phyloP scores from a whole-genome alignment of 2,888 invertebrate species.

The Seira musarum region DNA sequence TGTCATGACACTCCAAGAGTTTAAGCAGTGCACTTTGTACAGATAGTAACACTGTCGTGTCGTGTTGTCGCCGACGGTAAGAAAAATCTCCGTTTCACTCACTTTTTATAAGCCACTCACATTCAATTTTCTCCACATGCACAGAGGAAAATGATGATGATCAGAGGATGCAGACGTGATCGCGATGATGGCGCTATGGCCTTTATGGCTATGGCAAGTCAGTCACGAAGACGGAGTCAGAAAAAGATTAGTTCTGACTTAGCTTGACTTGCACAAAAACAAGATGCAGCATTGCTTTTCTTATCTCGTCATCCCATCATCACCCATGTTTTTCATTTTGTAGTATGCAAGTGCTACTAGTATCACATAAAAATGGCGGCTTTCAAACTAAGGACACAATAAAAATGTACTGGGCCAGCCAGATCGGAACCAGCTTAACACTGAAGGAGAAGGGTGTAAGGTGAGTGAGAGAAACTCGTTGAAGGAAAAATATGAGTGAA shows the following conservation, averaged over 20 bases:
- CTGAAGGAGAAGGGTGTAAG: slow-evolving; percentile 46
- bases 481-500: slow-evolving; percentile 32
- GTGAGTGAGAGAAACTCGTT: slow-evolving; percentile 31
- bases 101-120: background rate
- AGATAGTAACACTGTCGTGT: background rate
- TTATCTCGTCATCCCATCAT: slow-evolving; percentile 1
- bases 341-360: background rate
- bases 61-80: background rate
- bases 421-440: slow-evolving; percentile 47
- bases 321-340: background rate
- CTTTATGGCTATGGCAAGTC: slow-evolving; percentile 22
- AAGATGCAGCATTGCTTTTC: slow-evolving; percentile 6
- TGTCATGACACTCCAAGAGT: background rate
- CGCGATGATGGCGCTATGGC: background rate
- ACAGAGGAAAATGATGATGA: background rate
- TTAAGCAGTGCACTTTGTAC: background rate
- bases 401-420: slow-evolving; percentile 41
- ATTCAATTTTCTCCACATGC: background rate
- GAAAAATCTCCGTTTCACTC: background rate
- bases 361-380: slow-evolving; percentile 5
- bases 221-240: slow-evolving; percentile 25
- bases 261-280: background rate
- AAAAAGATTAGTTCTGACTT: slow-evolving; percentile 31
- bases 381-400: background rate
- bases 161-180: slow-evolving; percentile 5